Conservation (phyloP, 2,797 vertebrate species). For the Galaxias olidus region DNA sequence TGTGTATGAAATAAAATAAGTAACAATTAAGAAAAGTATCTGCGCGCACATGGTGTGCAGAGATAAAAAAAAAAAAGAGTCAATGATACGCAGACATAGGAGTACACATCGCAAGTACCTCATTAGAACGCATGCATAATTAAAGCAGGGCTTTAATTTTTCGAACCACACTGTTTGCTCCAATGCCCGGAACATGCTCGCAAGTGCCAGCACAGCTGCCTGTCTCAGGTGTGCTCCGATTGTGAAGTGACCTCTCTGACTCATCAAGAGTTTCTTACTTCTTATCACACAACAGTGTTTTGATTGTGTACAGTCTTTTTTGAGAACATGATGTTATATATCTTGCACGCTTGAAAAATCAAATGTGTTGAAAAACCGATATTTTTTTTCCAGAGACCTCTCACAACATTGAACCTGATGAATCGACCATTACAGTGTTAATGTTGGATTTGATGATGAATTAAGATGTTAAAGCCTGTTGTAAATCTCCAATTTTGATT, state of each 20-base stretch:
- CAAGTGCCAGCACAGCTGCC: slow-evolving; percentile 44
- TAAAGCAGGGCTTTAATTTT: slow-evolving; percentile 42
- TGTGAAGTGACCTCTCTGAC: slow-evolving; percentile 47
- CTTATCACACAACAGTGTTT: slow-evolving; percentile 7
- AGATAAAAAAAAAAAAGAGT: slow-evolving; percentile 29
- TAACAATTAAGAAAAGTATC: slow-evolving; percentile 15
- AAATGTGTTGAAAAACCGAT: too few relatives aligned
- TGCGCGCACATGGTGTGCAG: slow-evolving; percentile 11
- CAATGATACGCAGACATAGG: slow-evolving; percentile 32
- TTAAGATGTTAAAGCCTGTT: slow-evolving; percentile 8
- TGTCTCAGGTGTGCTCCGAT: slow-evolving; percentile 52
- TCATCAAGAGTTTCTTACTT: slow-evolving; percentile 31
- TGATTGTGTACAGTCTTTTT: background rate
- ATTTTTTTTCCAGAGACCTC: too few relatives aligned
- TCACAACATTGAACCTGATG: too few relatives aligned
- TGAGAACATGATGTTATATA: background rate
- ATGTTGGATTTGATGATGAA: background rate
- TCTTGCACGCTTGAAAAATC: background rate
- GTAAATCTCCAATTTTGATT: background rate
- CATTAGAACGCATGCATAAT: slow-evolving; percentile 58
- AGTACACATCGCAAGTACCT: slow-evolving; percentile 38
- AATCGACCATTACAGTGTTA: too few relatives aligned
- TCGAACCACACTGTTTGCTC: slow-evolving; percentile 42
- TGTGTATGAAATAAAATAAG: slow-evolving; percentile 25
- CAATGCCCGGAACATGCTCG: slow-evolving; percentile 32